Percentiles rank a stretch among this genome's conserved stretches.
Conservation (phyloP, 2,797 vertebrate genomes). For the Esox lucius region DNA sequence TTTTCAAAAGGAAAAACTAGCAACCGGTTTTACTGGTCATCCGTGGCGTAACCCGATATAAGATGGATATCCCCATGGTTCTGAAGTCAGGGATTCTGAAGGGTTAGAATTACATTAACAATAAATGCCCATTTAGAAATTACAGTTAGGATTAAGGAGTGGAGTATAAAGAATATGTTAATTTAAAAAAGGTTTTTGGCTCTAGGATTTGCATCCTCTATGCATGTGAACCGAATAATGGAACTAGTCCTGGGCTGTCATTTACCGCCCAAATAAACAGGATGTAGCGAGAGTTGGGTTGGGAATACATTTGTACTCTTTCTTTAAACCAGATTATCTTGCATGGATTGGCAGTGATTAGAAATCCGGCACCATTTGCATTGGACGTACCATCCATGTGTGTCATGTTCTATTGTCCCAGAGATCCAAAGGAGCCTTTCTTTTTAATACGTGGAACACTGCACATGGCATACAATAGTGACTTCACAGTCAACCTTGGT, state of each 20-base stretch:
- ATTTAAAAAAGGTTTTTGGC: neutral
- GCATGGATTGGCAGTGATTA: constrained; percentile 52
- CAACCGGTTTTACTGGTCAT: neutral
- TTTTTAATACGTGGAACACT: neutral
- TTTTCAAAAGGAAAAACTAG: neutral
- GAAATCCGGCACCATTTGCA: constrained; percentile 52
- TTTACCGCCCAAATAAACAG: constrained; percentile 17
- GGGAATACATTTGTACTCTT: constrained; percentile 27
- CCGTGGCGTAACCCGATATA: neutral
- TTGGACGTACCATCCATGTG: constrained; percentile 57
- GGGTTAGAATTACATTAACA: neutral
- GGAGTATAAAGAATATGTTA: neutral
- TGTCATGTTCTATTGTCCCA: constrained; percentile 54
- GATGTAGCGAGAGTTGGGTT: neutral
- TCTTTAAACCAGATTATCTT: constrained; percentile 51
- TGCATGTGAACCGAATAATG: constrained; percentile 3
- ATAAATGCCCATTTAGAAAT: neutral
- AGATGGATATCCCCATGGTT: neutral
- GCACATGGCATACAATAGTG: neutral
- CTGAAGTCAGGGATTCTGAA: neutral
- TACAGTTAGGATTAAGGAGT: neutral
- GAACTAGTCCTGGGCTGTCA: constrained; percentile 13
- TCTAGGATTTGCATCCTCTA: neutral
- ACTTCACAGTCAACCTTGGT: neutral
- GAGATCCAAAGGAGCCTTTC: constrained; percentile 42